These are phyloP conservation scores for Drosophila robusta DNA, from an alignment of 2,888 invertebrate genomes.

Conservation along the genomic window DNA sequence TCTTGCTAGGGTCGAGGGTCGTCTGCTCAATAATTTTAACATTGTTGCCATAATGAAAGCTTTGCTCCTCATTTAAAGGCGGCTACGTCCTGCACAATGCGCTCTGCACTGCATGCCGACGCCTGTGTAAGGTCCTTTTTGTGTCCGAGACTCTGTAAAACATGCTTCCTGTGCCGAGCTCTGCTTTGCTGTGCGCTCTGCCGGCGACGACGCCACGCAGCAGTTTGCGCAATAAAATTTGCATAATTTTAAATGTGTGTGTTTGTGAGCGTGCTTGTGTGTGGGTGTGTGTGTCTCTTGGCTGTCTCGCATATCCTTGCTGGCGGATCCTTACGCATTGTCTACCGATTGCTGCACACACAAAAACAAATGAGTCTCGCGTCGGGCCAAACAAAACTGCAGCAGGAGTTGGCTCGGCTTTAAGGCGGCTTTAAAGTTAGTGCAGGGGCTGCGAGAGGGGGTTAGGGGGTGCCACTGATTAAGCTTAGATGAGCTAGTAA, in stretches of 20 bases:
- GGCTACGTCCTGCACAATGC: slow-evolving; percentile 55
- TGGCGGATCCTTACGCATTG: slow-evolving; percentile 78
- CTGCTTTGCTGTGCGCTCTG: slow-evolving; percentile 20
- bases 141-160: slow-evolving; percentile 66
- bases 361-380: slow-evolving; percentile 66
- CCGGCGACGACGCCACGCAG: slow-evolving; percentile 66
- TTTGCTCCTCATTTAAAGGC: slow-evolving; percentile 82
- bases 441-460: neutral
- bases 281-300: slow-evolving; percentile 41
- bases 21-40: slow-evolving; percentile 83
- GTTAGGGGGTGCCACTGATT: neutral
- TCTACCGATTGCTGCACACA: slow-evolving; percentile 75
- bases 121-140: slow-evolving; percentile 60
- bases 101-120: slow-evolving; percentile 26
- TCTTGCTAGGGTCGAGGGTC: slow-evolving; percentile 41
- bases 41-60: slow-evolving; percentile 84
- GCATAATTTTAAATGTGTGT: slow-evolving; percentile 83
- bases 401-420: slow-evolving; percentile 31
- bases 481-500: slow-evolving; percentile 17
- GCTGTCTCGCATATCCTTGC: slow-evolving; percentile 77
- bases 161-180: slow-evolving; percentile 52
- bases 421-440: slow-evolving; percentile 36
- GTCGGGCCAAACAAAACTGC: slow-evolving; percentile 45
- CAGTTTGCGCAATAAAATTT: slow-evolving; percentile 85
- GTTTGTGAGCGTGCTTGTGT: slow-evolving; percentile 33